Percentiles rank a stretch among this genome's conserved stretches.
phyloP scores from a whole-genome alignment of 2,888 invertebrate genomes.

The Mythimna albipuncta region DNA sequence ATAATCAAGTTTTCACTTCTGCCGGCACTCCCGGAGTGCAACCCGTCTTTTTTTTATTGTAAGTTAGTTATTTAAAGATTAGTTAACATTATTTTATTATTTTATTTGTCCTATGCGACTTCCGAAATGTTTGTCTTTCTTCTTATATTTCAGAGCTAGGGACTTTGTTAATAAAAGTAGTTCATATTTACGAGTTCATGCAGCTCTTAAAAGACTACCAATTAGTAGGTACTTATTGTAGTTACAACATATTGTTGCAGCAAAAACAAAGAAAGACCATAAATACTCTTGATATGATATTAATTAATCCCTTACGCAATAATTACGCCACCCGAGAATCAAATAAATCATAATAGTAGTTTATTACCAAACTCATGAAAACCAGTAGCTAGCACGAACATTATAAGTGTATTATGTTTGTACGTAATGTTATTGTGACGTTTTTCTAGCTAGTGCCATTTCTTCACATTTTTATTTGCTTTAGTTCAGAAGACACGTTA shows the following conservation, averaged over 20 bases:
- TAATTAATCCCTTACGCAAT: conserved; percentile 23
- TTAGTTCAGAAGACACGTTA: not conserved
- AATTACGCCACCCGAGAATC: conserved; percentile 32
- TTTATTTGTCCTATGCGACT: too few relatives aligned
- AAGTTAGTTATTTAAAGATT: too few relatives aligned
- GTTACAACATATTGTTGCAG: not conserved
- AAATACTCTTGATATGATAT: conserved; percentile 10
- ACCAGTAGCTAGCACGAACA: conserved; percentile 35
- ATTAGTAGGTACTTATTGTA: too few relatives aligned
- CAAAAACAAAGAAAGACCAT: not conserved
- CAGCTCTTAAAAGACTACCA: too few relatives aligned
- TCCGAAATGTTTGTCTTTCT: too few relatives aligned
- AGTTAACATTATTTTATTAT: too few relatives aligned
- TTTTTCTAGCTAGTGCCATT: not conserved
- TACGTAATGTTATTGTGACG: conserved; percentile 23
- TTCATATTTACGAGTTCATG: too few relatives aligned
- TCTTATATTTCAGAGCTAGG: too few relatives aligned
- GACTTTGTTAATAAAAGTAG: too few relatives aligned
- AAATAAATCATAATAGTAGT: conserved; percentile 22
- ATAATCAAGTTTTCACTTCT: too few relatives aligned
- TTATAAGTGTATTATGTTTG: conserved; percentile 9
- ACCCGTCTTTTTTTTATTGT: too few relatives aligned
- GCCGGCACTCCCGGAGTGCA: too few relatives aligned
- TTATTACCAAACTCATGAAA: conserved; percentile 39
- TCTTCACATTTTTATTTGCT: not conserved